Evolutionary conservation across 2,113 vertebrate genomes (phyloP), one percentile per base, ranked within the genome.

Genomic region (Dicentrarchus labrax): DNA sequence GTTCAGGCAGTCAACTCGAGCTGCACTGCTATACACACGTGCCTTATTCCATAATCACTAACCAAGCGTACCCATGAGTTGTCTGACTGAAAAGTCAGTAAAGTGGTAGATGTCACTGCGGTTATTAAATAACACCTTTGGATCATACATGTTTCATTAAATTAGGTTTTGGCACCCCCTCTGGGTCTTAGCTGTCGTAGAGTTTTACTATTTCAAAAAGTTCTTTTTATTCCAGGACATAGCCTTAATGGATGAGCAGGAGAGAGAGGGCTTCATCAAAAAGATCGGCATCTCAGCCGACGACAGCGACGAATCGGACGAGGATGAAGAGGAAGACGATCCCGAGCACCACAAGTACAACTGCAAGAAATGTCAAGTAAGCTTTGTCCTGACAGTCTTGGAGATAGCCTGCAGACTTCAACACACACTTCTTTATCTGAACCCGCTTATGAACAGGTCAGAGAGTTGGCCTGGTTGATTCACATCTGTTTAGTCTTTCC

Each of bases 321-420:
- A 95, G 13, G 98, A 97, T 0, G 97, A 95, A 0, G 95, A 94
- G 8, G 94, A 94, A 2, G 94, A 97, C 0, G 97, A 98, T 80
- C 96, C 96, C 0, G 98, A 98, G 78, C 97, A 95, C 51, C 98
- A 99, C 95, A 99, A 98, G 88, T 99, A 99, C 95, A 98, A 96
- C 96, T 99, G 98, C 95, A 99, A 99, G 93, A 97, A 98, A 93
- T 99, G 98, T 91, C 98, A 99, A 94, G 98, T 99, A 47, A 85
- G 91, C 17, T 17, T 15, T 1, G 2, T 19, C 11, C 50, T 0
- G 17, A 4, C 19, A 0, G 36, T n/a, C 38, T 1, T 4, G 0
- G 24, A 57, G 50, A 39, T 19, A 8, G 8, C 12, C 36, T 38
- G n/a, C 64, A 74, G 50, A 76, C 38, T 9, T 24, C 53, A 47